phyloP scores from a whole-genome alignment of 2,797 vertebrate genomes.

The Silurus aristotelis region DNA sequence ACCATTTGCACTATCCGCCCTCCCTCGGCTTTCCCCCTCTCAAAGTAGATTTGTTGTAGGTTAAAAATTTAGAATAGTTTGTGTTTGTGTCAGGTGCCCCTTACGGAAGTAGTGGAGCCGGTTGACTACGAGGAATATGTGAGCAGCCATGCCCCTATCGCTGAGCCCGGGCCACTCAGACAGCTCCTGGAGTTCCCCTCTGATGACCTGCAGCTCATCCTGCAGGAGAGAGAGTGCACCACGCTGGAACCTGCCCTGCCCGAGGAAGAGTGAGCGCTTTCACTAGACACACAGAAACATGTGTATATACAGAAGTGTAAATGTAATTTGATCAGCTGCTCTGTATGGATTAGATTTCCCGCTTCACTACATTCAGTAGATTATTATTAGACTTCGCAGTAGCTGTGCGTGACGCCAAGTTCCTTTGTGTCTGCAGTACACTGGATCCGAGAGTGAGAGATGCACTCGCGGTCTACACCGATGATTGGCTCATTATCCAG shows the following conservation, averaged over 20 bases:
- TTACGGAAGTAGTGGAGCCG: constrained; percentile 87
- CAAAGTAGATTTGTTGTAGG: neutral
- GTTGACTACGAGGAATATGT: constrained; percentile 89
- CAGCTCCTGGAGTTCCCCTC: constrained; percentile 86
- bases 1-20: neutral
- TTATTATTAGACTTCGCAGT: neutral
- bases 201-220: constrained; percentile 84
- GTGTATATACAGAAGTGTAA: constrained; percentile 1
- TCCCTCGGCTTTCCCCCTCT: neutral
- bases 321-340: constrained; percentile 31
- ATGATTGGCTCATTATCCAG: constrained; percentile 88
- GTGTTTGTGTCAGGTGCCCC: constrained; percentile 76
- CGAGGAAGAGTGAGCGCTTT: constrained; percentile 77
- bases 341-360: neutral
- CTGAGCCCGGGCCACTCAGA: constrained; percentile 80
- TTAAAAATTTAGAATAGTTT: neutral
- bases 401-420: constrained; percentile 4
- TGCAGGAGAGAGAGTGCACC: constrained; percentile 83
- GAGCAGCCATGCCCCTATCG: constrained; percentile 78
- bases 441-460: constrained; percentile 86
- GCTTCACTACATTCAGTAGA: constrained; percentile 18
- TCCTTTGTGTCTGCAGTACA: constrained; percentile 67
- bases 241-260: constrained; percentile 85
- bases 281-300: constrained; percentile 56
- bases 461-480: constrained; percentile 85